A percentile compares a stretch with the other conserved stretches of the same genome.
phyloP scores from a whole-genome alignment of 2,888 invertebrate genomes.

The Orthosia gothica region DNA sequence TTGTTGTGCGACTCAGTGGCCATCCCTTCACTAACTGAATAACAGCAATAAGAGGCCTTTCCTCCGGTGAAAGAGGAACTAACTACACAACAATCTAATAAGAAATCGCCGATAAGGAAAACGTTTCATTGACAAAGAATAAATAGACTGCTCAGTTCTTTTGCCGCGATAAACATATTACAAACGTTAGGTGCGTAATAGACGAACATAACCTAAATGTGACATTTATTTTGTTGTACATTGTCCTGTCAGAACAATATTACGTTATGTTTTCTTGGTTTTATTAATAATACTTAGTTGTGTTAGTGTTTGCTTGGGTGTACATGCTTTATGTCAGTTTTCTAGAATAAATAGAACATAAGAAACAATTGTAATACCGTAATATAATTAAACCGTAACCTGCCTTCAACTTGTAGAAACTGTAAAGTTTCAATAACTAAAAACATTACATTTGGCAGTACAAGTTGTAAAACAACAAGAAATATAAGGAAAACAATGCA shows the following conservation, averaged over 20 bases:
- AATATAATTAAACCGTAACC: neutral
- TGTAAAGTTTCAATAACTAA: neutral
- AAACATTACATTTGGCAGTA: neutral
- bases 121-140: constrained; percentile 87
- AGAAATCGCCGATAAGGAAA: constrained; percentile 87
- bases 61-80: constrained; percentile 76
- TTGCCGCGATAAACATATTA: constrained; percentile 77
- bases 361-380: neutral
- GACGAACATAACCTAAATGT: constrained; percentile 59
- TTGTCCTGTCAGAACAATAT: constrained; percentile 36
- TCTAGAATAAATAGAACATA: constrained; percentile 9
- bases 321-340: constrained; percentile 32
- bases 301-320: constrained; percentile 25
- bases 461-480: constrained; percentile 9
- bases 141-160: constrained; percentile 81
- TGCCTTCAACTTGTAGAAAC: neutral
- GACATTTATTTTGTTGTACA: constrained; percentile 51
- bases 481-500: constrained; percentile 19
- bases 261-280: constrained; percentile 45
- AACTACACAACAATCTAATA: constrained; percentile 87
- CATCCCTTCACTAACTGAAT: constrained; percentile 86
- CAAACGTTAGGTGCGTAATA: constrained; percentile 67
- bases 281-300: constrained; percentile 40
- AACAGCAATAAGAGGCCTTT: constrained; percentile 83
- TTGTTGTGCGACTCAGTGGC: constrained; percentile 83